These are phyloP conservation scores for Columbina picui DNA, from an alignment of 2,113 vertebrate genomes.

Conservation along the genomic window DNA sequence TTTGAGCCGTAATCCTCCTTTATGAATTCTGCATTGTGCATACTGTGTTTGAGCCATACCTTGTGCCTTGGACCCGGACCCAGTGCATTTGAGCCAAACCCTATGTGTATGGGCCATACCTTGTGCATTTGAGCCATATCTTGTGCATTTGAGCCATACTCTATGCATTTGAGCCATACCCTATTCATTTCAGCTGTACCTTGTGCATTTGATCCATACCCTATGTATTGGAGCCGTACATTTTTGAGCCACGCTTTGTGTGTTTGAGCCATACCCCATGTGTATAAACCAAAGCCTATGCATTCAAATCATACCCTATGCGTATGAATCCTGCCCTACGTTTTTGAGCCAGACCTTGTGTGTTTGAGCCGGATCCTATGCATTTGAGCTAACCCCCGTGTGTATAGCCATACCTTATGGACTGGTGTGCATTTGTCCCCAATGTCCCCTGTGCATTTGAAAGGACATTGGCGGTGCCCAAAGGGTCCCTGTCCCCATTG, in stretches of 20 bases:
- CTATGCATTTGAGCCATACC: accelerated
- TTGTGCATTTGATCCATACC: accelerated
- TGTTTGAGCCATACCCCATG: no score
- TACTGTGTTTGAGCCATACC: accelerated
- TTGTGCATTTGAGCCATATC: accelerated
- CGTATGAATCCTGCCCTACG: accelerated
- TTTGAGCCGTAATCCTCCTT: no score
- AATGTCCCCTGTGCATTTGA: no score
- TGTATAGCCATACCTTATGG: not conserved
- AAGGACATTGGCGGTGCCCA: accelerated
- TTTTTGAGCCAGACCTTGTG: accelerated
- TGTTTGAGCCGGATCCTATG: not conserved
- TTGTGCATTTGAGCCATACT: not conserved
- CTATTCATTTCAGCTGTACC: no score
- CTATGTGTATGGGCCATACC: accelerated
- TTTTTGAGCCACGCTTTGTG: no score
- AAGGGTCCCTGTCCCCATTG: accelerated
- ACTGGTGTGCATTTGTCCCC: no score
- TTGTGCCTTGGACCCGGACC: no score
- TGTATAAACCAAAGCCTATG: accelerated
- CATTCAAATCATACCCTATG: not conserved
- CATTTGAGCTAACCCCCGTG: accelerated
- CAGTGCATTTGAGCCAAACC: not conserved
- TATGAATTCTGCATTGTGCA: no score
- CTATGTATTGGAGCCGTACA: no score